These are phyloP conservation scores for Halcyon chelicuti DNA, from an alignment of 2,797 vertebrate species.

Conservation along the genomic window DNA sequence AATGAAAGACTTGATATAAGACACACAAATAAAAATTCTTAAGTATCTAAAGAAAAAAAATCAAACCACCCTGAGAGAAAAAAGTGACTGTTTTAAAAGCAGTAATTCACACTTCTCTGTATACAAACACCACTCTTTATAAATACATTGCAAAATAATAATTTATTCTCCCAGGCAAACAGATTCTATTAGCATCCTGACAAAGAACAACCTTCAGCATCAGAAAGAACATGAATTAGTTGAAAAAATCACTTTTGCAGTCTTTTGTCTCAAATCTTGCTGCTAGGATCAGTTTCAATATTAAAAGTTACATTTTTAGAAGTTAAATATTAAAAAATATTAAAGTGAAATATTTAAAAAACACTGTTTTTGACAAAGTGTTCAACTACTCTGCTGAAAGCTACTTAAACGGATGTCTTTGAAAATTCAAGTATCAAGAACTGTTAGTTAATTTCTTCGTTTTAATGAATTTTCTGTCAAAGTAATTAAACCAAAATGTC, in stretches of 20 bases:
- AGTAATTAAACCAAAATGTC: neutral
- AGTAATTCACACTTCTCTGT: neutral
- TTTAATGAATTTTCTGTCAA: neutral
- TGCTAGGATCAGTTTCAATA: neutral
- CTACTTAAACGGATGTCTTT: neutral
- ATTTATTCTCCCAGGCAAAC: neutral
- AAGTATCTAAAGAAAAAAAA: neutral
- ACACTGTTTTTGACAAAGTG: neutral
- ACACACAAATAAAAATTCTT: neutral
- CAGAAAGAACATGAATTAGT: neutral
- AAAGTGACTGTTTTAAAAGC: neutral
- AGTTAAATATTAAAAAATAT: too few species aligned
- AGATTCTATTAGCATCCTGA: neutral
- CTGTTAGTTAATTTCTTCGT: accelerated
- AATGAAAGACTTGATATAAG: neutral
- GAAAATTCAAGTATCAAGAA: neutral
- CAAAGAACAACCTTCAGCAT: neutral
- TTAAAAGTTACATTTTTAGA: neutral
- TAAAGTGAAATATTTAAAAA: neutral
- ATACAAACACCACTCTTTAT: neutral
- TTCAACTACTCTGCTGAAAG: neutral
- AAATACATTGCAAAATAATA: neutral
- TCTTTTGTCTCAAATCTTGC: neutral
- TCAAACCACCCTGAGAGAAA: neutral
- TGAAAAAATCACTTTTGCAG: neutral